A percentile compares a stretch with the other conserved stretches of the same genome.
phyloP scores from a whole-genome alignment of 1,140 invertebrate species.

The Aphidius ervi region DNA sequence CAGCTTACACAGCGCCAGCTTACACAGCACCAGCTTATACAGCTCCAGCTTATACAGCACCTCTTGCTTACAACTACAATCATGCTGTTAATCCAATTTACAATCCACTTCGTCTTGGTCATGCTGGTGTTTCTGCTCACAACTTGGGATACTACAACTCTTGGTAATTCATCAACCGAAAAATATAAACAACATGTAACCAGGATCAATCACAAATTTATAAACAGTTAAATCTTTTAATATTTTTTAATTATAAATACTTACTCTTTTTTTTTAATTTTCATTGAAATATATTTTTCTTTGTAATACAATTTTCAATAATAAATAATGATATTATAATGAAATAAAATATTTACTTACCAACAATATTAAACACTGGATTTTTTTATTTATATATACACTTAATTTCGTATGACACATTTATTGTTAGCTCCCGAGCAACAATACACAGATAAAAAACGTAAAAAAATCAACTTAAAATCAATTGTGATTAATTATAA shows the following conservation, averaged over 20 bases:
- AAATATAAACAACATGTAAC: neutral
- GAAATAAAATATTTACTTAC: too few species aligned
- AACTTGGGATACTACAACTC: conserved; percentile 21
- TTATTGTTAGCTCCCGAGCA: too few species aligned
- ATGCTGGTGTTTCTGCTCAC: conserved; percentile 24
- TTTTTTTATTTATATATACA: too few species aligned
- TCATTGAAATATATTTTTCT: neutral
- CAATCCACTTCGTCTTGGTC: conserved; percentile 19
- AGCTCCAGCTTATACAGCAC: conserved; percentile 3
- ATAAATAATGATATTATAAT: too few species aligned
- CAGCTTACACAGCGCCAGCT: conserved; percentile 6
- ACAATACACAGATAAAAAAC: too few species aligned
- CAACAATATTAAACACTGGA: too few species aligned
- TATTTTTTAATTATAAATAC: neutral
- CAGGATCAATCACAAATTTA: too few species aligned
- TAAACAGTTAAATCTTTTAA: too few species aligned
- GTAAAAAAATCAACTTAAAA: too few species aligned
- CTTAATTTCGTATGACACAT: too few species aligned
- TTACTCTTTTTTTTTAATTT: conserved; percentile 5
- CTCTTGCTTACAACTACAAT: conserved; percentile 19
- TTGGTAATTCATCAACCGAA: conserved; percentile 12
- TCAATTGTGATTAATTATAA: too few species aligned
- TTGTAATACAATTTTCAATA: too few species aligned
- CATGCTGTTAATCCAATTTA: neutral
- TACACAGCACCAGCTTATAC: conserved; percentile 3